These are phyloP conservation scores for Parnassius orleans DNA, from an alignment of 2,888 invertebrate species.

Conservation along the genomic window DNA sequence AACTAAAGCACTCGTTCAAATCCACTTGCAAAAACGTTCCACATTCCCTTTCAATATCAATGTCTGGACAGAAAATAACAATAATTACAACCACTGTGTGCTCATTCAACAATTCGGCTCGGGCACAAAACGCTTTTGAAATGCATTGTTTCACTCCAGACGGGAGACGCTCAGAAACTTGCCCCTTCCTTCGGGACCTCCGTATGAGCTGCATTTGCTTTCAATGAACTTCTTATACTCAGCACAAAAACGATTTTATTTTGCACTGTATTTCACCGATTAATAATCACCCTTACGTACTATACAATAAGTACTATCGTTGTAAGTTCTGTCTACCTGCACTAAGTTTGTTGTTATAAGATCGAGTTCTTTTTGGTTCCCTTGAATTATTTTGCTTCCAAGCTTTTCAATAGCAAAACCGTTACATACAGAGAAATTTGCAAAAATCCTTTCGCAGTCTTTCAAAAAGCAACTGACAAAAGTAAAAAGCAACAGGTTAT, in stretches of 20 bases:
- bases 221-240: slow-evolving; percentile 68
- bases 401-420: slow-evolving; percentile 57
- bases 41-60: slow-evolving; percentile 36
- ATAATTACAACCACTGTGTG: slow-evolving; percentile 40
- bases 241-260: slow-evolving; percentile 35
- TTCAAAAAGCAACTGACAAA: slow-evolving; percentile 9
- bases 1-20: slow-evolving; percentile 21
- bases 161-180: slow-evolving; percentile 48
- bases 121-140: slow-evolving; percentile 68
- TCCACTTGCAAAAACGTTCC: slow-evolving; percentile 32
- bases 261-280: background rate
- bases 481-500: slow-evolving; percentile 14
- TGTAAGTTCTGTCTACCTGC: background rate
- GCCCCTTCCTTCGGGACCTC: slow-evolving; percentile 61
- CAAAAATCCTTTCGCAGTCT: slow-evolving; percentile 8
- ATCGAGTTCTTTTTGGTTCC: slow-evolving; percentile 24
- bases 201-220: slow-evolving; percentile 64
- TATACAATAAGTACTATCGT: background rate
- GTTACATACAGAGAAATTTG: slow-evolving; percentile 51
- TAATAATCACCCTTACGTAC: slow-evolving; percentile 4
- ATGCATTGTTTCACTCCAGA: slow-evolving; percentile 64
- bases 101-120: slow-evolving; percentile 44
- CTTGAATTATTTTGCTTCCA: slow-evolving; percentile 13
- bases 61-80: slow-evolving; percentile 43
- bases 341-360: slow-evolving; percentile 10